A percentile compares a stretch with the other conserved stretches of the same genome.
Evolutionary conservation across 2,888 invertebrate genomes (phyloP).

Genomic region (Nephrotoma appendiculata): DNA sequence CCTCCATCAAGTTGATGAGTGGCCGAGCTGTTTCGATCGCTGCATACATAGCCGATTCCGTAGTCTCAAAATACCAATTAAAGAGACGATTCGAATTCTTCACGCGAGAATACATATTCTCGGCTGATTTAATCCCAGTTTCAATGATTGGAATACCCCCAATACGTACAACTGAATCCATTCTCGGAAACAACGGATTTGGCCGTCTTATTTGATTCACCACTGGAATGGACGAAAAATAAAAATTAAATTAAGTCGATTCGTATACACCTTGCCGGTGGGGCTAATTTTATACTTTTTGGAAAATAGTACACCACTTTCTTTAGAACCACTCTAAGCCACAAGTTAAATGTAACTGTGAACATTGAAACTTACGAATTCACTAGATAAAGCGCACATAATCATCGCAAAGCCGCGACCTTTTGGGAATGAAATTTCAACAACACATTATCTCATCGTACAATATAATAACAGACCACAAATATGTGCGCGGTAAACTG

Average conservation of each 20-base stretch:
- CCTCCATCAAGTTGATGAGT: slow-evolving; percentile 53
- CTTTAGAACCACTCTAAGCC: neutral
- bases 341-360: neutral
- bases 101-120: slow-evolving; percentile 56
- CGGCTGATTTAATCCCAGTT: slow-evolving; percentile 57
- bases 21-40: slow-evolving; percentile 62
- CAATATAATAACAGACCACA: neutral
- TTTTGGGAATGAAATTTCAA: neutral
- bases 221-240: neutral
- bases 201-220: slow-evolving; percentile 12
- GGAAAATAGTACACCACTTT: neutral
- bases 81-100: slow-evolving; percentile 62
- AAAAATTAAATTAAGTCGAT: neutral
- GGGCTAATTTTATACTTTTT: neutral
- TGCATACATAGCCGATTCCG: slow-evolving; percentile 56
- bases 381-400: neutral
- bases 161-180: slow-evolving; percentile 62
- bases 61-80: slow-evolving; percentile 60
- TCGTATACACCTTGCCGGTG: neutral
- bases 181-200: slow-evolving; percentile 31
- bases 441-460: neutral
- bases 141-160: slow-evolving; percentile 72
- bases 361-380: neutral
- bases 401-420: neutral
- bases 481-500: neutral